Conservation (phyloP, 64 coral and sea anemone genomes). For the Trachythela sp. region DNA sequence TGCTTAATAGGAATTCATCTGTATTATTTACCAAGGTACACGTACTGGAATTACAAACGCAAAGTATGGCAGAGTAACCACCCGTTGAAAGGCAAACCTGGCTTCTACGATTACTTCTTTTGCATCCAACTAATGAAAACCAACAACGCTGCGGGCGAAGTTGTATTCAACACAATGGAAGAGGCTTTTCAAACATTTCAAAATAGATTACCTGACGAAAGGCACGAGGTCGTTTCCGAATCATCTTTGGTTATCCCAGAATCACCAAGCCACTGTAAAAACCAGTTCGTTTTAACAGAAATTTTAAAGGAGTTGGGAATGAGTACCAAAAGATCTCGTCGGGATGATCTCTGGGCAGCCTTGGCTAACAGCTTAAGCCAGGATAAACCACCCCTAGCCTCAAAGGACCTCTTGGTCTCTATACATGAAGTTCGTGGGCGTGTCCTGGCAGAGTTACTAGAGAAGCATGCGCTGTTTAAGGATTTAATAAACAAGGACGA, state of each 20-base stretch:
- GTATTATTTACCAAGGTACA: neutral
- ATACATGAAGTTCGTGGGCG: neutral
- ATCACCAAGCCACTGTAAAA: neutral
- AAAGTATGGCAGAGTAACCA: neutral
- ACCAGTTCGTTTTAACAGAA: neutral
- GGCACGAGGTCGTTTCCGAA: neutral
- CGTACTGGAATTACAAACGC: neutral
- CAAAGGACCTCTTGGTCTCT: neutral
- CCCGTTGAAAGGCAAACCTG: neutral
- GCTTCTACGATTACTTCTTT: conserved; percentile 8
- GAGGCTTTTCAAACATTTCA: neutral
- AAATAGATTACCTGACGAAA: neutral
- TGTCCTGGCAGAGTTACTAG: neutral
- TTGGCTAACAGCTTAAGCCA: neutral
- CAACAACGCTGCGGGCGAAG: neutral
- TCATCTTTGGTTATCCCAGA: neutral
- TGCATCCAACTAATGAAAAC: neutral
- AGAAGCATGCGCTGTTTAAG: neutral
- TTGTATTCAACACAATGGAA: neutral
- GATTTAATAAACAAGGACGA: conserved; percentile 16
- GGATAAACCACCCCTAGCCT: neutral
- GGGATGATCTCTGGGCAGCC: neutral
- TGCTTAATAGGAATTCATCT: too few species aligned
- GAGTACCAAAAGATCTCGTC: neutral
- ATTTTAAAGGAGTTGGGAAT: neutral